Evolutionary conservation across 2,113 vertebrate genomes (phyloP).

Genomic region (Calonectris borealis): DNA sequence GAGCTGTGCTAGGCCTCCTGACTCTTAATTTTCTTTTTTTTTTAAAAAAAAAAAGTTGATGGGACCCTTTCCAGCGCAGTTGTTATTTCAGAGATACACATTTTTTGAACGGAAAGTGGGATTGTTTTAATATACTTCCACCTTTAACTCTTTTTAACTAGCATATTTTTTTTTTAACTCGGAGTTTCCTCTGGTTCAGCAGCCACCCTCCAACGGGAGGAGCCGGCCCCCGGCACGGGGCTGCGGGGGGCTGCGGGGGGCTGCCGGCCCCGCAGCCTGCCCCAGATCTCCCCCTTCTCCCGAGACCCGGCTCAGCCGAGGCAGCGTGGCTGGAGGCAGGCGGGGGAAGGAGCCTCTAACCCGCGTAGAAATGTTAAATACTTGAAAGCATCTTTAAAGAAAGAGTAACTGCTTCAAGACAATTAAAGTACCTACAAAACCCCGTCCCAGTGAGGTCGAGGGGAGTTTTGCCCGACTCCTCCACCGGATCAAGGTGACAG

Average conservation of each 20-base stretch:
- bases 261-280: not conserved
- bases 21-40: not conserved
- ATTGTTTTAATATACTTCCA: not conserved
- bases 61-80: not conserved
- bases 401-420: not conserved
- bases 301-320: not conserved
- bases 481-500: not conserved
- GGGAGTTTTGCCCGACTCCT: not conserved
- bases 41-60: not conserved
- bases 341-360: not conserved
- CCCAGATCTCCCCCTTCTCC: not conserved
- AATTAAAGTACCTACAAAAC: not conserved
- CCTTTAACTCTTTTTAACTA: not conserved
- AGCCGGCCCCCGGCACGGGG: not conserved
- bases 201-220: not conserved
- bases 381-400: not conserved
- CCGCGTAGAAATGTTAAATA: not conserved
- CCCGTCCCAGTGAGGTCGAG: fast-evolving
- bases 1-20: not conserved
- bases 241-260: not conserved
- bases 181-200: not conserved
- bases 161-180: not conserved
- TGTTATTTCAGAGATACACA: not conserved
- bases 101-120: not conserved
- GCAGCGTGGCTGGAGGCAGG: not conserved